Percentiles rank a stretch among this genome's conserved stretches.
phyloP scores from a whole-genome alignment of 2,888 invertebrate species.

The Pegoplata infirma region DNA sequence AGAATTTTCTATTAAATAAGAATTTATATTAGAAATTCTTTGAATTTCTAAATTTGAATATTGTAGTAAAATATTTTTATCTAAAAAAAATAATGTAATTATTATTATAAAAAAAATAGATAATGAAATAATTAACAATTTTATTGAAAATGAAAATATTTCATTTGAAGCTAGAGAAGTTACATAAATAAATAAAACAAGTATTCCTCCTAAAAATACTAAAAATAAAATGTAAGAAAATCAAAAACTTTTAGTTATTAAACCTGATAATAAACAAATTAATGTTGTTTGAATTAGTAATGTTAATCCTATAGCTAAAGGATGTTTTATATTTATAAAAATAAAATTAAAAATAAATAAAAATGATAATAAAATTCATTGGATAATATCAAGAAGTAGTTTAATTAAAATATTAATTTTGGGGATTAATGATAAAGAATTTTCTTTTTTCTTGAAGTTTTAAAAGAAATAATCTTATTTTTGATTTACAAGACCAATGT shows the following conservation, averaged over 20 bases:
- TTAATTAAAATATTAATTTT: slow-evolving; percentile 85
- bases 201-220: slow-evolving; percentile 82
- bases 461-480: slow-evolving; percentile 80
- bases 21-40: slow-evolving; percentile 70
- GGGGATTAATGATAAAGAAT: slow-evolving; percentile 82
- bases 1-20: too few species aligned
- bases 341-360: slow-evolving; percentile 74
- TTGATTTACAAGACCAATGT: slow-evolving; percentile 85
- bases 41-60: slow-evolving; percentile 77
- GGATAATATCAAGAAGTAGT: slow-evolving; percentile 80
- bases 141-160: slow-evolving; percentile 79
- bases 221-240: slow-evolving; percentile 82
- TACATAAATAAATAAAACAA: slow-evolving; percentile 84
- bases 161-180: slow-evolving; percentile 82
- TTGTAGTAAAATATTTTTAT: slow-evolving; percentile 71
- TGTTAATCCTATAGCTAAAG: slow-evolving; percentile 80
- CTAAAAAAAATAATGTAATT: slow-evolving; percentile 65
- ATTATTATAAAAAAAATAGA: slow-evolving; percentile 68
- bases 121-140: slow-evolving; percentile 66
- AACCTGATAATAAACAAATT: slow-evolving; percentile 78
- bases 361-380: slow-evolving; percentile 67
- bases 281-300: slow-evolving; percentile 80
- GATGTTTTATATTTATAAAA: slow-evolving; percentile 79
- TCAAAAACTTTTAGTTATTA: slow-evolving; percentile 80
- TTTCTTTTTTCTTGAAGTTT: slow-evolving; percentile 81